phyloP scores from a whole-genome alignment of 2,113 vertebrate species.

The Sapayoa aenigma region DNA sequence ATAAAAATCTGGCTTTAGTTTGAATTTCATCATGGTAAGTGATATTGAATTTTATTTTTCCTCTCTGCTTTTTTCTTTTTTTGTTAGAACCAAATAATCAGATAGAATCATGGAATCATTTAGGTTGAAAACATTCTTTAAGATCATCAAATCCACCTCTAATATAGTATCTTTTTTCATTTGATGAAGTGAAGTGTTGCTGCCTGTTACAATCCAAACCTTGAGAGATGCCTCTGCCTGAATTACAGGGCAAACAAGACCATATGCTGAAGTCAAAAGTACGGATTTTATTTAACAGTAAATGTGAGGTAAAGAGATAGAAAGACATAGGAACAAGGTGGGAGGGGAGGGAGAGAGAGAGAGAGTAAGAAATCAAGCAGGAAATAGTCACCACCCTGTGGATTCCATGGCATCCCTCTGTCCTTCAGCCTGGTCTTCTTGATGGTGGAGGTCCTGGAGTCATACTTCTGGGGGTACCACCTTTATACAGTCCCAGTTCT shows the following conservation, averaged over 20 bases:
- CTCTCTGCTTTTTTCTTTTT: background rate
- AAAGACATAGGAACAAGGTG: background rate
- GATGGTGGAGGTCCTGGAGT: background rate
- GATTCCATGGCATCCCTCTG: background rate
- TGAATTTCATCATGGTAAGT: background rate
- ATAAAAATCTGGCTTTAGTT: background rate
- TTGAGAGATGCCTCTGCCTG: background rate
- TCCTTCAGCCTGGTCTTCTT: background rate
- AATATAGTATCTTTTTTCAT: background rate
- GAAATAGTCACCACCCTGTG: background rate
- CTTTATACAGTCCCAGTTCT: background rate
- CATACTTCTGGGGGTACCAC: background rate
- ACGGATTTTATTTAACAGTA: background rate
- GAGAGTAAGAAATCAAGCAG: background rate
- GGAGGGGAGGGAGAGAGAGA: background rate
- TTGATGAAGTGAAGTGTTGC: background rate
- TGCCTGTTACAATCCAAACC: background rate
- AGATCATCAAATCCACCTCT: too few species aligned
- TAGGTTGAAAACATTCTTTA: background rate
- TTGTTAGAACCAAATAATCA: background rate
- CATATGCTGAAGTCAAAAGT: background rate
- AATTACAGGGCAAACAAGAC: background rate
- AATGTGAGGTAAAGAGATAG: background rate
- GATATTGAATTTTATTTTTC: background rate
- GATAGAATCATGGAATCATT: background rate